phyloP scores from a whole-genome alignment of 2,888 invertebrate species.

The Caenorhabditis uteleia region DNA sequence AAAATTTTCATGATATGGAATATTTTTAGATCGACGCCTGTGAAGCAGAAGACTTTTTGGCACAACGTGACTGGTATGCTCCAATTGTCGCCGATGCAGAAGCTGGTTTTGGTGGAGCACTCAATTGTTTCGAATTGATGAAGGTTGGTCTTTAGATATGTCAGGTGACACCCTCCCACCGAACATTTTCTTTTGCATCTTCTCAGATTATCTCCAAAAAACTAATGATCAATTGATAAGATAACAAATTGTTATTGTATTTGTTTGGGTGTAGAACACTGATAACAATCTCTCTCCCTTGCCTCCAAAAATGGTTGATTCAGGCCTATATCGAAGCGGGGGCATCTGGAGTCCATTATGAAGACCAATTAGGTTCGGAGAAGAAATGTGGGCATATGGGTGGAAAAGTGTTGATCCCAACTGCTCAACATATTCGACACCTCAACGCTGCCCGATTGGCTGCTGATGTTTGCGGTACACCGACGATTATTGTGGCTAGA shows the following conservation, averaged over 20 bases:
- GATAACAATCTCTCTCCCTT: too few relatives aligned
- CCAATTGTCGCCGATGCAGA: conserved; percentile 71
- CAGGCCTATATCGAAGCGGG: conserved; percentile 69
- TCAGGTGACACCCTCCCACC: neutral
- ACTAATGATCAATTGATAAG: neutral
- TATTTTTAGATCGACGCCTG: conserved; percentile 58
- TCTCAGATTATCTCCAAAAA: too few relatives aligned
- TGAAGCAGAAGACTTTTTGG: conserved; percentile 66
- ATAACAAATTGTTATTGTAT: neutral
- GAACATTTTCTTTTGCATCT: too few relatives aligned
- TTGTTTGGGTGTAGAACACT: neutral
- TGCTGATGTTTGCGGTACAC: conserved; percentile 70
- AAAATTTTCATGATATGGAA: too few relatives aligned
- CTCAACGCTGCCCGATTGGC: conserved; percentile 70
- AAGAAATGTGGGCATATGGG: conserved; percentile 72
- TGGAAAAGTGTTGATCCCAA: conserved; percentile 70
- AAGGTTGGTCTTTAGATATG: conserved; percentile 58
- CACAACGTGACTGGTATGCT: conserved; percentile 67
- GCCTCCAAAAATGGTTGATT: conserved; percentile 16
- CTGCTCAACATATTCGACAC: conserved; percentile 70
- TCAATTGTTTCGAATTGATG: conserved; percentile 71
- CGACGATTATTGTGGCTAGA: conserved; percentile 70
- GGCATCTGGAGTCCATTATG: conserved; percentile 70
- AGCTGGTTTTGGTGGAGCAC: conserved; percentile 71
- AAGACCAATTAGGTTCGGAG: conserved; percentile 71